Evolutionary conservation across 1,140 invertebrate species (phyloP).

Genomic region (Papilio glaucus): DNA sequence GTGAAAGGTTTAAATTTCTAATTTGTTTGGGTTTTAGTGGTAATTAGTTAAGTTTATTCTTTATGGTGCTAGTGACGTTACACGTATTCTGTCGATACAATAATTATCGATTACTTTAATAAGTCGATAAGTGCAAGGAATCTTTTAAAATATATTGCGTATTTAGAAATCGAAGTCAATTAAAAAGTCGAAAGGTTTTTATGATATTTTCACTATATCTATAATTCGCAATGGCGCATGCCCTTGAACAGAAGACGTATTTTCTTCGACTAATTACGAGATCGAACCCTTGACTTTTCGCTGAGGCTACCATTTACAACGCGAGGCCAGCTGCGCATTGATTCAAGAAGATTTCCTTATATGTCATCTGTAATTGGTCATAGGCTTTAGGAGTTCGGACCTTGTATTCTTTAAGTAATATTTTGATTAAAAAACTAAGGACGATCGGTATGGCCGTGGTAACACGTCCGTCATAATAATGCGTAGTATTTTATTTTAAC

Average conservation of each 20-base stretch:
- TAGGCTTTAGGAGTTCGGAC: background rate
- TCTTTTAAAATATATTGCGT: background rate
- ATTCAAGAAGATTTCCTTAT: conserved; percentile 31
- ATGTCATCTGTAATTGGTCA: conserved; percentile 23
- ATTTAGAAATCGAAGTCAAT: background rate
- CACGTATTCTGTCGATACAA: conserved; percentile 4
- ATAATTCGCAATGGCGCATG: conserved; percentile 1
- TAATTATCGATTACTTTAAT: background rate
- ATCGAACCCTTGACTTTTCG: conserved; percentile 28
- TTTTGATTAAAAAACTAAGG: background rate
- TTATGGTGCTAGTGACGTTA: conserved; percentile 17
- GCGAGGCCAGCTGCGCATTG: conserved; percentile 21
- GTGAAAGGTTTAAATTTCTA: conserved; percentile 55
- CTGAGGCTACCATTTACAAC: conserved; percentile 15
- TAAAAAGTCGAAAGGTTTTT: background rate
- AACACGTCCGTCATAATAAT: background rate
- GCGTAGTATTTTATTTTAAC: too few species aligned
- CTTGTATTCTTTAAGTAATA: conserved; percentile 12
- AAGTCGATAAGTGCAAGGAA: too few species aligned
- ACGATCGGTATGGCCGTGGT: background rate
- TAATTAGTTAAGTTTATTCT: conserved; percentile 24
- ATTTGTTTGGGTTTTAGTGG: conserved; percentile 28
- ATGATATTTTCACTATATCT: background rate
- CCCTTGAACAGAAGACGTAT: conserved; percentile 11
- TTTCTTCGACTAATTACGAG: conserved; percentile 9